These are phyloP conservation scores for Agrilus planipennis DNA, from an alignment of 1,140 invertebrate species.

Conservation along the genomic window DNA sequence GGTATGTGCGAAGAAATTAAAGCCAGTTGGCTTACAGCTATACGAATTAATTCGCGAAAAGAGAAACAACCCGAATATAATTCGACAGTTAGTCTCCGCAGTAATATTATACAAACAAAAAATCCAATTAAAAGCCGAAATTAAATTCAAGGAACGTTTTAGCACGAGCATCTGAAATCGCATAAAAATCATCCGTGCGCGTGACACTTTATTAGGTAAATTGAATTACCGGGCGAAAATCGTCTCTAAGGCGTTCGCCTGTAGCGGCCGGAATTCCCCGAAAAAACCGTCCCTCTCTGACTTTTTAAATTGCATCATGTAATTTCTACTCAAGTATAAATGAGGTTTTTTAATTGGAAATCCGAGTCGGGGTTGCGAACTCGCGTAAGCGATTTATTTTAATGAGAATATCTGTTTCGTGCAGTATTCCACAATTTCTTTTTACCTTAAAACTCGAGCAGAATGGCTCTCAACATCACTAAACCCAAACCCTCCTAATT, in stretches of 20 bases:
- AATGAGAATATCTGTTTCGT: slow-evolving; percentile 15
- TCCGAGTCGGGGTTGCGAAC: slow-evolving; percentile 15
- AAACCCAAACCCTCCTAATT: too few species aligned
- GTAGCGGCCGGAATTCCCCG: slow-evolving; percentile 9
- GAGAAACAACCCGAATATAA: background rate
- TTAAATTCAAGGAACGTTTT: slow-evolving; percentile 29
- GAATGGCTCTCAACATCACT: too few species aligned
- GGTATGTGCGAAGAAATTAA: too few species aligned
- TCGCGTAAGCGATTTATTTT: slow-evolving; percentile 14
- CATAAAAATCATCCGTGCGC: slow-evolving; percentile 31
- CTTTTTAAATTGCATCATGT: slow-evolving; percentile 30
- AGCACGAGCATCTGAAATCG: slow-evolving; percentile 29
- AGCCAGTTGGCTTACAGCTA: too few species aligned
- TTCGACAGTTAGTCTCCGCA: slow-evolving; percentile 1
- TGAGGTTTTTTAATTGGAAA: slow-evolving; percentile 33
- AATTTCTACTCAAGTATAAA: slow-evolving; percentile 31
- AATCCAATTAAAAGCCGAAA: slow-evolving; percentile 29
- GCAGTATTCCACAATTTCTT: too few species aligned
- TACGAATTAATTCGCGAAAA: too few species aligned
- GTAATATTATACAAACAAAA: slow-evolving; percentile 24
- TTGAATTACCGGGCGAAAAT: slow-evolving; percentile 10
- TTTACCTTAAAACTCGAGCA: too few species aligned
- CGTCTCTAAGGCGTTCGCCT: slow-evolving; percentile 8
- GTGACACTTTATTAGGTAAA: slow-evolving; percentile 26
- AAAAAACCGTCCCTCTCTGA: slow-evolving; percentile 5